phyloP scores from a whole-genome alignment of 2,888 invertebrate genomes.

The Xestoiulus laeticollis region DNA sequence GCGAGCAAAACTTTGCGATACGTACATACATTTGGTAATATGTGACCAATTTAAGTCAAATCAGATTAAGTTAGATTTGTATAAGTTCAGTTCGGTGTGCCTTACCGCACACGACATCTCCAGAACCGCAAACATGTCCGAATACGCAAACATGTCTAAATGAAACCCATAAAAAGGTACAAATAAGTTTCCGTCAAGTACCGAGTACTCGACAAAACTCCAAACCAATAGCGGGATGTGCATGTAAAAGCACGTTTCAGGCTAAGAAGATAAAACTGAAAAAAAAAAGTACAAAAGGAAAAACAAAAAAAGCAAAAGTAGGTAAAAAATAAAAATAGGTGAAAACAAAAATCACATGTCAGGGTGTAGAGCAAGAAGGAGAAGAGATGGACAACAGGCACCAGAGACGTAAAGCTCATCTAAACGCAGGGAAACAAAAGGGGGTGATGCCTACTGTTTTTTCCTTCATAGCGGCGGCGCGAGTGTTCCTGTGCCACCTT shows the following conservation, averaged over 20 bases:
- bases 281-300: background rate
- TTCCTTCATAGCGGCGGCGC: constrained; percentile 52
- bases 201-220: background rate
- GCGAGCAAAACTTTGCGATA: too few species aligned
- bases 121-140: too few species aligned
- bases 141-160: background rate
- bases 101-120: too few species aligned
- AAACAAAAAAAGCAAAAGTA: background rate
- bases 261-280: constrained; percentile 18
- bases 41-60: too few species aligned
- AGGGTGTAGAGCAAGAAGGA: constrained; percentile 42
- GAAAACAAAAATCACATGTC: constrained; percentile 32
- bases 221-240: background rate
- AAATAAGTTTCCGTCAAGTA: background rate
- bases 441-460: constrained; percentile 54
- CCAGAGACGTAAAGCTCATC: constrained; percentile 45
- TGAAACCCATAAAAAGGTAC: background rate
- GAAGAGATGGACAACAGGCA: constrained; percentile 45
- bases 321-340: background rate
- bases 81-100: too few species aligned
- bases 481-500: constrained; percentile 57
- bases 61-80: too few species aligned
- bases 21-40: too few species aligned
- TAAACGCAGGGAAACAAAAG: constrained; percentile 48
- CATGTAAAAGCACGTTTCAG: background rate